A percentile compares a stretch with the other conserved stretches of the same genome.
Evolutionary conservation across 2,797 vertebrate genomes (phyloP).

Genomic region (Serranus cabrilla): DNA sequence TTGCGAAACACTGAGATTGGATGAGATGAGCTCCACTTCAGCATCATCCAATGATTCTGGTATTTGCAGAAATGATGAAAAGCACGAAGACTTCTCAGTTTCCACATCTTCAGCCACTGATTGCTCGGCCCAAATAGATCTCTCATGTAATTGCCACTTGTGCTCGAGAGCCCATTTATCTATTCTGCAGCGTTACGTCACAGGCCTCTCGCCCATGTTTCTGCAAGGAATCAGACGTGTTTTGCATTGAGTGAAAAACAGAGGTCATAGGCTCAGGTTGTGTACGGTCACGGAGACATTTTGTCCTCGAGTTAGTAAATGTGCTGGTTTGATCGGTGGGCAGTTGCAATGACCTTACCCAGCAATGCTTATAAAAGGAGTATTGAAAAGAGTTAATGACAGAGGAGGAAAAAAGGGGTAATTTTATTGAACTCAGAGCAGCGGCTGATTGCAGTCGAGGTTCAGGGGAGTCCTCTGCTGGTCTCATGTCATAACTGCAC

Average conservation of each 20-base stretch:
- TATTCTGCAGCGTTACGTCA: conserved; percentile 60
- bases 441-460: conserved; percentile 31
- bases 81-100: conserved; percentile 47
- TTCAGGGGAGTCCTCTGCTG: conserved; percentile 66
- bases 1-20: conserved; percentile 5
- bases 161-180: conserved; percentile 69
- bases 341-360: conserved; percentile 12
- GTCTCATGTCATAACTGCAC: conserved; percentile 41
- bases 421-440: conserved; percentile 7
- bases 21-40: conserved; percentile 32
- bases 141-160: conserved; percentile 72
- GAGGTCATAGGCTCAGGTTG: conserved; percentile 7
- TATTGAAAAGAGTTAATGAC: background rate
- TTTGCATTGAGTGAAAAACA: conserved; percentile 6
- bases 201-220: conserved; percentile 27
- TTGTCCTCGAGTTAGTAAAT: background rate
- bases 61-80: conserved; percentile 36
- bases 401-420: background rate
- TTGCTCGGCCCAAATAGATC: conserved; percentile 66
- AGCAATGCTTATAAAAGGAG: conserved; percentile 3
- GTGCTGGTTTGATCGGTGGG: background rate
- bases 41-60: conserved; percentile 25
- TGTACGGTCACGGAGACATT: background rate
- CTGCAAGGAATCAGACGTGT: conserved; percentile 24
- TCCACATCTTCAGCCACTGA: conserved; percentile 55